Conservation (phyloP, 2,797 vertebrate genomes). For the Hypotaenidia okinawae region DNA sequence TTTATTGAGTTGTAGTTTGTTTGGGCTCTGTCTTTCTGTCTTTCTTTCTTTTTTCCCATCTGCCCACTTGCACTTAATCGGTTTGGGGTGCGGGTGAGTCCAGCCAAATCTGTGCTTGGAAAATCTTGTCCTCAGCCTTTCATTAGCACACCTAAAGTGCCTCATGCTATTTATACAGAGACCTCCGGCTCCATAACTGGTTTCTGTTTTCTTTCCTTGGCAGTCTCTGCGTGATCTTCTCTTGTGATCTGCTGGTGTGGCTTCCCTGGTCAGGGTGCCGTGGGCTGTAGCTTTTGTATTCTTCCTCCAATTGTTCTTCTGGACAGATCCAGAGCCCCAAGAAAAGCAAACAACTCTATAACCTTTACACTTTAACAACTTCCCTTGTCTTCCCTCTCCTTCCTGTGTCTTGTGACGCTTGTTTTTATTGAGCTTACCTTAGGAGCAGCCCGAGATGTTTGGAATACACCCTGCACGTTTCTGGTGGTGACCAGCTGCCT, state of each 20-base stretch:
- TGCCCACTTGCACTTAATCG: fast-evolving
- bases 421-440: background rate
- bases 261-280: background rate
- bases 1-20: too few relatives aligned
- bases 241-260: background rate
- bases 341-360: background rate
- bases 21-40: too few relatives aligned
- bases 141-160: background rate
- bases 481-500: background rate
- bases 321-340: background rate
- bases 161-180: fast-evolving
- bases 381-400: background rate
- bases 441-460: background rate
- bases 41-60: background rate
- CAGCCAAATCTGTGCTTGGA: background rate
- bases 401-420: background rate
- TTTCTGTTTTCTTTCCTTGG: background rate
- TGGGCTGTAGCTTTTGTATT: background rate
- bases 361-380: background rate
- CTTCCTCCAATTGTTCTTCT: background rate
- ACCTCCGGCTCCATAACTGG: background rate
- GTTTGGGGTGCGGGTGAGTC: background rate
- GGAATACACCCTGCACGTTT: background rate
- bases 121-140: background rate
- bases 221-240: background rate